phyloP scores from a whole-genome alignment of 2,797 vertebrate species.

The Phoebastria nigripes region DNA sequence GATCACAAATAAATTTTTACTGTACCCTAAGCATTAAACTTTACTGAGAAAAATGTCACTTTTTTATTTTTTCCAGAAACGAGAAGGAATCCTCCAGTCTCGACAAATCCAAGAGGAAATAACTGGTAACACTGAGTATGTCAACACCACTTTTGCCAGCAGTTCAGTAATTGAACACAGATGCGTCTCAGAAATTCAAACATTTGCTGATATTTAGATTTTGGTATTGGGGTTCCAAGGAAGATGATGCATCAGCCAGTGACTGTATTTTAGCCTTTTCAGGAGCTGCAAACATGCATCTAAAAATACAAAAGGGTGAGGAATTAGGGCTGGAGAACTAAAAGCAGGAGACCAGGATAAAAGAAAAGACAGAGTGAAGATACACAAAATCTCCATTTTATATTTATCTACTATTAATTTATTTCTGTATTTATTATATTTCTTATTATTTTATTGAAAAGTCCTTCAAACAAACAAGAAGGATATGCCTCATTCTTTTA shows the following conservation, averaged over 20 bases:
- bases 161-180: conserved; percentile 74
- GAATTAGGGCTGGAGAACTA: neutral
- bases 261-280: conserved; percentile 70
- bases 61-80: conserved; percentile 83
- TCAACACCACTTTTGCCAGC: conserved; percentile 70
- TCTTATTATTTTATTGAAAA: neutral
- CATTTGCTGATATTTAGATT: conserved; percentile 77
- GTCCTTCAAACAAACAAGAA: neutral
- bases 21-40: conserved; percentile 14
- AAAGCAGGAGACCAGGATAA: neutral
- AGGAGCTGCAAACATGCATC: conserved; percentile 62
- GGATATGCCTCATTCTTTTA: neutral
- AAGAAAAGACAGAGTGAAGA: neutral
- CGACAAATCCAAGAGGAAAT: conserved; percentile 98
- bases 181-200: conserved; percentile 72
- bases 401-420: neutral
- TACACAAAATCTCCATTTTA: neutral
- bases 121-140: conserved; percentile 98
- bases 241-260: conserved; percentile 66
- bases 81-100: conserved; percentile 96
- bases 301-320: conserved; percentile 54
- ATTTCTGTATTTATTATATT: neutral
- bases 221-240: conserved; percentile 71
- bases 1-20: conserved; percentile 21
- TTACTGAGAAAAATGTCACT: neutral